Percentiles rank a stretch among this genome's conserved stretches.
phyloP scores from a whole-genome alignment of 2,797 vertebrate species.

The Sebastolobus alascanus region DNA sequence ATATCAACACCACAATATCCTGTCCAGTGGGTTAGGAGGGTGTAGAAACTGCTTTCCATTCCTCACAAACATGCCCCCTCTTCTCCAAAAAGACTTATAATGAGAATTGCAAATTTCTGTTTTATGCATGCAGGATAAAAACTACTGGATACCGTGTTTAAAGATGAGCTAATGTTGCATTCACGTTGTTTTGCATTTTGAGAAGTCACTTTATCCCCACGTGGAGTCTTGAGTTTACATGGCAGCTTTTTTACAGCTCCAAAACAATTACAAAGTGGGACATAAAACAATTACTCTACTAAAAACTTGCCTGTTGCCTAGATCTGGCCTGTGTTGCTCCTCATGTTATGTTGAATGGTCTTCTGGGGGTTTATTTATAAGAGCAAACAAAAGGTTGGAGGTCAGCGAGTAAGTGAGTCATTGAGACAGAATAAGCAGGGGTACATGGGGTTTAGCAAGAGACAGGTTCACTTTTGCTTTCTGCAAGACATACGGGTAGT shows the following conservation, averaged over 20 bases:
- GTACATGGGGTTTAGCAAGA: neutral
- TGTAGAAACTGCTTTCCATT: neutral
- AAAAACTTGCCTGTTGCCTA: constrained; percentile 4
- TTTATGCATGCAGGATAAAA: neutral
- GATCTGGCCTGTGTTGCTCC: constrained; percentile 23
- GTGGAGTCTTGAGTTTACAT: neutral
- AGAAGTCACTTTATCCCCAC: neutral
- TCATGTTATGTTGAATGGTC: constrained; percentile 54
- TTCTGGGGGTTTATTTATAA: constrained; percentile 78
- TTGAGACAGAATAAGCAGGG: constrained; percentile 41
- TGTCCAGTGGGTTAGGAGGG: constrained; percentile 14
- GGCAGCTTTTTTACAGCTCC: neutral
- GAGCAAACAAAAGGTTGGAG: constrained; percentile 78
- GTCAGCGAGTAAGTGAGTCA: constrained; percentile 73
- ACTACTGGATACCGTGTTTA: neutral
- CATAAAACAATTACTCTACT: neutral
- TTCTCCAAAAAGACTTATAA: neutral
- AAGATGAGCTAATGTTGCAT: neutral
- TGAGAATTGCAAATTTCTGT: neutral
- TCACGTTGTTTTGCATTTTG: neutral
- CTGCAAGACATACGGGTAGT: neutral
- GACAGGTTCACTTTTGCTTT: neutral
- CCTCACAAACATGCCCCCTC: neutral
- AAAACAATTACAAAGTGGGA: neutral
- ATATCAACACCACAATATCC: constrained; percentile 34